Base-by-base conservation (phyloP, 2,797 vertebrate genomes). In the Chrysolophus pictus region DNA sequence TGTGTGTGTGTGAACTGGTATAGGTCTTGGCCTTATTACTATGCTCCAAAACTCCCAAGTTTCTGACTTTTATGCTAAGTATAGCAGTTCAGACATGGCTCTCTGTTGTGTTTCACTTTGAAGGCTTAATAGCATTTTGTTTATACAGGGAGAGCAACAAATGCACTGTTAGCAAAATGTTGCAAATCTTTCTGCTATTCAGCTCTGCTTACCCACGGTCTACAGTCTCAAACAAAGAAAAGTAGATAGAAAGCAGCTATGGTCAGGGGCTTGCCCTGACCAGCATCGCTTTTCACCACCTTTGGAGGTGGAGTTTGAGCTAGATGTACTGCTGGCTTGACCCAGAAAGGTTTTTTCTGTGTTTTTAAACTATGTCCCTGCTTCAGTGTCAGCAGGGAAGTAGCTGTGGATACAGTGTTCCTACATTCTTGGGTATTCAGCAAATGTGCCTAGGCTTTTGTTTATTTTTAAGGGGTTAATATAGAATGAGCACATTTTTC, bases 381-480 rank as follows among this genome's bases (percentile, higher is more conserved):
- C 47, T 81, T 15, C 16, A 42, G 9, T 58, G 14, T 79, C 76
- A 79, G 19, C 63, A 37, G 12, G 23, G 33, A 76, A 31, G 21
- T 49, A 81, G 49, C 41, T 41, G 18, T 59, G 55, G 46, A 63
- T 76, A 23, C n/a, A 31, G 41, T 28, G 31, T 70, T 81, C 81
- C 33, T 92, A 31, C 10, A 1, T 88, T 91, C 63, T 91, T 22
- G 41, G 23, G 22, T 62, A 29, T 73, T 22, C 64, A 79, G 63
- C 33, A 75, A 78, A 53, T 1, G 3, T 81, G 28, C 6, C 23
- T 60, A 15, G 22, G 24, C 39, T 81, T 87, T 18, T 79, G 24
- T 69, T 96, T 80, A 39, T 79, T 95, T 92, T 86, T 65, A 79
- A 95, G 44, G 41, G 9, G 47, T 88, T 93, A 86, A 88, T 68